Conservation (phyloP, 2,113 vertebrate genomes). For the Cavia porcellus region DNA sequence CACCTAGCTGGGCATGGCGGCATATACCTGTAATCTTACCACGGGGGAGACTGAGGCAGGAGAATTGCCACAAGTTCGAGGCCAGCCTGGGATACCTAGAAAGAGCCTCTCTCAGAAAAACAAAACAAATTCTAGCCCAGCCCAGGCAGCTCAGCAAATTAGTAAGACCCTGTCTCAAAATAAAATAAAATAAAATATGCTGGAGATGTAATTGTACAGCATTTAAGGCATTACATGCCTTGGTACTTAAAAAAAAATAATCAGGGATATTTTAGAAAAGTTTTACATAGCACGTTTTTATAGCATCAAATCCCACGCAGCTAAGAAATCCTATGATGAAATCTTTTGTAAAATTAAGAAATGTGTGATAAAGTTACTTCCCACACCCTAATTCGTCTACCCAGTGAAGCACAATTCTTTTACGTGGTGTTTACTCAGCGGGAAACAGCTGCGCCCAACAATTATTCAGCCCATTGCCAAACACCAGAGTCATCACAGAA, state of each 20-base stretch:
- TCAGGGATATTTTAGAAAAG: constrained; percentile 11
- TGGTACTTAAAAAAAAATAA: not conserved
- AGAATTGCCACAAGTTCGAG: not conserved
- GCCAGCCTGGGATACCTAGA: not conserved
- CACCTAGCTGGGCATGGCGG: not conserved
- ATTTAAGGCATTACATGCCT: too few species aligned
- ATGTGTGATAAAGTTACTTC: not conserved
- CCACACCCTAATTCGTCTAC: not conserved
- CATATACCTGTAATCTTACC: not conserved
- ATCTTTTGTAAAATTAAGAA: constrained; percentile 53
- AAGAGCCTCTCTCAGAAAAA: not conserved
- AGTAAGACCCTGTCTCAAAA: not conserved
- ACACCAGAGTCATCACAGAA: not conserved
- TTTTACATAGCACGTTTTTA: constrained; percentile 1
- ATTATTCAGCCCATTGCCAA: not conserved
- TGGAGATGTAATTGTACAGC: not conserved
- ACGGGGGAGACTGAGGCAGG: not conserved
- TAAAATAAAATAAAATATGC: not conserved
- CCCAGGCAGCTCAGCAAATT: not conserved
- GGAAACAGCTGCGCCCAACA: not conserved
- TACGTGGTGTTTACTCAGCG: not conserved
- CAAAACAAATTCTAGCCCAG: not conserved
- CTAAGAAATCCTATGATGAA: constrained; percentile 45
- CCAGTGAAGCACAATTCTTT: constrained; percentile 17
- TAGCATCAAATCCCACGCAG: constrained; percentile 14